Percentiles rank a stretch among this genome's conserved stretches.
These are phyloP conservation scores for Odontomyia ornata DNA, from an alignment of 2,888 invertebrate species.

Conservation along the genomic window DNA sequence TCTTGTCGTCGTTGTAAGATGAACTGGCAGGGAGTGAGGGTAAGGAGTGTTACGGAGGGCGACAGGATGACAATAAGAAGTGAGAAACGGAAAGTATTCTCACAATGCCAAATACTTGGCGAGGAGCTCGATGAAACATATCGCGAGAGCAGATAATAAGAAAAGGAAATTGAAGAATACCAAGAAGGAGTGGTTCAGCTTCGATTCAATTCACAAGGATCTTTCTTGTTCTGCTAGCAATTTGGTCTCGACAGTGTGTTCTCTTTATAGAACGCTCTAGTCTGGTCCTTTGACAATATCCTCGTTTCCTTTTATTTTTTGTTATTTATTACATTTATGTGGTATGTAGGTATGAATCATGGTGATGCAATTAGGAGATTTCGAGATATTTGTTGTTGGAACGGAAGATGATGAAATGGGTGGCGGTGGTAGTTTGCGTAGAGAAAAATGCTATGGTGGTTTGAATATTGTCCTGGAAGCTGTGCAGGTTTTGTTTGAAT, in stretches of 20 bases:
- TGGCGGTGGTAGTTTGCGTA: background rate
- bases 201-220: background rate
- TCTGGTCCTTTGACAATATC: slow-evolving; percentile 22
- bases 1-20: too few species aligned
- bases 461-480: too few species aligned
- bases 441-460: background rate
- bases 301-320: background rate
- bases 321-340: slow-evolving; percentile 15
- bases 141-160: slow-evolving; percentile 19
- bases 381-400: background rate
- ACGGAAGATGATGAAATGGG: background rate
- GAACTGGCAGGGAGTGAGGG: background rate
- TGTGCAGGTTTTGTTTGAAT: background rate
- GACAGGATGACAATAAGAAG: slow-evolving; percentile 16
- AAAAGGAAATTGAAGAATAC: slow-evolving; percentile 18
- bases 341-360: slow-evolving; percentile 19
- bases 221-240: background rate
- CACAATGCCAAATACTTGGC: slow-evolving; percentile 14
- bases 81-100: slow-evolving; percentile 27
- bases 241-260: too few species aligned
- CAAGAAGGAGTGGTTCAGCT: slow-evolving; percentile 20
- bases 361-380: slow-evolving; percentile 23
- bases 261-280: too few species aligned
- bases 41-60: background rate
- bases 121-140: slow-evolving; percentile 12